Evolutionary conservation across 2,888 invertebrate species (phyloP).

Genomic region (Eumerus sabulonum): DNA sequence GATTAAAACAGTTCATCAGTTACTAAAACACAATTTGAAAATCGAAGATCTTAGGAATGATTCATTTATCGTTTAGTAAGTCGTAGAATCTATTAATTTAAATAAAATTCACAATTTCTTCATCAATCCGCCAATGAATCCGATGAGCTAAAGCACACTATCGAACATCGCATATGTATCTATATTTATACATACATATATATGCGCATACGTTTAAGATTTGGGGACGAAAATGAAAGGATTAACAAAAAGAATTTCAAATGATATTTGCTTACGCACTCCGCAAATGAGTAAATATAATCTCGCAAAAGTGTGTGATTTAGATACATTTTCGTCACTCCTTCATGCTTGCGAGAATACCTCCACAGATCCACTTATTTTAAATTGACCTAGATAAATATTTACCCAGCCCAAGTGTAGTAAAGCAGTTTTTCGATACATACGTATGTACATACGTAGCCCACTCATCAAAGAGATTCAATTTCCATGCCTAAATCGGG

Average conservation of each 20-base stretch:
- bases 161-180: too few relatives aligned
- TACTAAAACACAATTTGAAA: too few relatives aligned
- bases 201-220: too few relatives aligned
- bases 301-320: slow-evolving; percentile 33
- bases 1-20: too few relatives aligned
- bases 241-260: background rate
- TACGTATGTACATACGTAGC: background rate
- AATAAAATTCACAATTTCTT: too few relatives aligned
- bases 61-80: too few relatives aligned
- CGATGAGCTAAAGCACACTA: too few relatives aligned
- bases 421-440: slow-evolving; percentile 24
- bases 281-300: slow-evolving; percentile 45
- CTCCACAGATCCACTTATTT: background rate
- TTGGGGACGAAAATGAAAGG: too few relatives aligned
- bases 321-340: background rate
- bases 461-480: slow-evolving; percentile 44
- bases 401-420: slow-evolving; percentile 34
- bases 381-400: slow-evolving; percentile 64
- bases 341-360: background rate
- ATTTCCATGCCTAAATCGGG: slow-evolving; percentile 49
- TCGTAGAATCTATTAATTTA: too few relatives aligned
- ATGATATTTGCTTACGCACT: slow-evolving; percentile 38
- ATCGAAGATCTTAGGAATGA: too few relatives aligned
- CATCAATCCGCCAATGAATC: too few relatives aligned
- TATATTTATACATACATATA: too few relatives aligned